Evolutionary conservation across 2,797 vertebrate genomes (phyloP), one percentile per base, ranked within the genome.

Genomic region (Sebastes ruberrimus): DNA sequence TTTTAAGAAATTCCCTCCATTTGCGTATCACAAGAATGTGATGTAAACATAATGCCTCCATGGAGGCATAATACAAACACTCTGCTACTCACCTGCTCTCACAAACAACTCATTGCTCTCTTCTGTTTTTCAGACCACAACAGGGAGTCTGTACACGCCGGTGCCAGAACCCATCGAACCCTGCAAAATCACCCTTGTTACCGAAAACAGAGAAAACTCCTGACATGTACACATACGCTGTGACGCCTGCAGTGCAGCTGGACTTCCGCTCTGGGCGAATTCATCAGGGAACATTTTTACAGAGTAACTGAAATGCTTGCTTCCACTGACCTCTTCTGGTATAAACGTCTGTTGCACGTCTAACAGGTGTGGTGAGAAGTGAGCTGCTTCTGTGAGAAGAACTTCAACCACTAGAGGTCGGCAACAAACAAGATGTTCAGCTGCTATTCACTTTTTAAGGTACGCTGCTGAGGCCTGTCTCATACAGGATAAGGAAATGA

Each of bases 121-220:
- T 65, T 79, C 1, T 75, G 6, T 57, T 70, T 87, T 84, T 42
- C 66, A 91, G 90, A 0, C 11, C 20, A 8, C 13, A 2, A 0
- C 53, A 1, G 63, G 0, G 2, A 27, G 1, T 6, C 5, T 91
- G 49, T 85, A 88, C 62, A 30, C 7, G 0, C 85, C 82, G 1
- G 55, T 61, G 25, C 27, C 28, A 3, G 92, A 92, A 16, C 0
- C 25, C 2, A 7, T 80, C 1, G 85, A 89, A 2, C 4, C 38
- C 5, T 80, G 63, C 60, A 83, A 9, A 60, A 38, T 90, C 1
- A 27, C 13, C 7, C 16, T 22, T 2, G 10, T 42, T 2, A 0
- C 22, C 0, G 27, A 85, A 46, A 71, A 13, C 35, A 2, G 0
- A 0, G 1, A 70, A 27, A 2, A 0, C 7, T n/a, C 42, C 4